phyloP scores from a whole-genome alignment of 2,888 invertebrate species.

The Thysanoteuthis rhombus region DNA sequence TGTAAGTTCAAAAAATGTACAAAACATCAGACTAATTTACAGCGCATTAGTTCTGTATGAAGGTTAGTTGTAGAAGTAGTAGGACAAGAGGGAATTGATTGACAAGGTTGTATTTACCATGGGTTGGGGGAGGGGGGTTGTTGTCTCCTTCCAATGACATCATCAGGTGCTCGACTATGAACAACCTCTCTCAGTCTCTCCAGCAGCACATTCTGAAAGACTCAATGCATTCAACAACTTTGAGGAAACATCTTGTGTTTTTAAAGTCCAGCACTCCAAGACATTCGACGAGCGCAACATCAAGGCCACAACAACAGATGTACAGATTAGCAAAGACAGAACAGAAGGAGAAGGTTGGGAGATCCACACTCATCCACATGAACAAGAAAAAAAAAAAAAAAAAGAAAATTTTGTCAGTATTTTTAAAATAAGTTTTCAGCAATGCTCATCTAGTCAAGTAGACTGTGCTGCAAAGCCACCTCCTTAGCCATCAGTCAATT shows the following conservation, averaged over 20 bases:
- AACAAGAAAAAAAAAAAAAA: not conserved
- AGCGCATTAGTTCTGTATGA: constrained; percentile 15
- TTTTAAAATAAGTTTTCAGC: not conserved
- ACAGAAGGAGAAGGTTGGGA: not conserved
- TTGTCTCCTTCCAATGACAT: not conserved
- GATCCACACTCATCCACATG: not conserved
- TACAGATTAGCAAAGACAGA: not conserved
- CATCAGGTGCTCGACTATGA: not conserved
- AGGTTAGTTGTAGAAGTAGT: constrained; percentile 12
- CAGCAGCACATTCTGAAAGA: not conserved
- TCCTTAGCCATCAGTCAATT: not conserved
- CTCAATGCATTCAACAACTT: constrained; percentile 12
- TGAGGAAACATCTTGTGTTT: not conserved
- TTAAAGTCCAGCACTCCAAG: constrained; percentile 1
- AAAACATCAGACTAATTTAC: constrained; percentile 24
- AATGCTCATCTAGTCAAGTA: not conserved
- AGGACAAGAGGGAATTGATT: not conserved
- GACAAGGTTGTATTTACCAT: not conserved
- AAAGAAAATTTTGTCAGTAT: not conserved
- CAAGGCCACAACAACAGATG: constrained; percentile 12
- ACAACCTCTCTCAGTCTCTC: not conserved
- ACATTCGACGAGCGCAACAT: not conserved
- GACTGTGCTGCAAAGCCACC: not conserved
- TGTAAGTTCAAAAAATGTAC: constrained; percentile 27
- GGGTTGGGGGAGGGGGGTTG: not conserved